phyloP scores from a whole-genome alignment of 1,140 invertebrate species.

The Lordiphosa mommai region DNA sequence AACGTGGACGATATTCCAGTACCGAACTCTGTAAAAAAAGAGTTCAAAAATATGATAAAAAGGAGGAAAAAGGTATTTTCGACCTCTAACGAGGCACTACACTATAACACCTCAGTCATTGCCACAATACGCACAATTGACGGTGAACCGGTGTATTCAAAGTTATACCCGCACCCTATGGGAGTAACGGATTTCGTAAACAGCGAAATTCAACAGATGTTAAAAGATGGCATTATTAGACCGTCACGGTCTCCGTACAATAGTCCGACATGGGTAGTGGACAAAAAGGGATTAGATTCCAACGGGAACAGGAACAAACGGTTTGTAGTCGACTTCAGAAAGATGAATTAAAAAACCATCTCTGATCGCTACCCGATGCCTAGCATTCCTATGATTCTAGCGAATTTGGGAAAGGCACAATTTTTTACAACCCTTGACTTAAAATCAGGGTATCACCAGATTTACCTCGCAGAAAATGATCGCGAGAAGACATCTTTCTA shows the following conservation, averaged over 20 bases:
- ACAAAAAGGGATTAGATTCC: conserved; percentile 32
- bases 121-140: conserved; percentile 24
- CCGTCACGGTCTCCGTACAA: no score
- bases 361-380: conserved; percentile 81
- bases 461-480: conserved; percentile 49
- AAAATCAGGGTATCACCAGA: conserved; percentile 80
- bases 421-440: conserved; percentile 32
- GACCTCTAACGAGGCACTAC: conserved; percentile 16
- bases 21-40: not conserved
- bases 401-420: no score
- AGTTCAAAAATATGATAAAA: conserved; percentile 4
- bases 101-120: conserved; percentile 20
- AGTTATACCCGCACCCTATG: conserved; percentile 32
- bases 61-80: conserved; percentile 15
- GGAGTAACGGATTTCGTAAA: conserved; percentile 32
- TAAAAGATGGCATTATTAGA: conserved; percentile 14
- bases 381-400: conserved; percentile 63
- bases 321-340: conserved; percentile 72
- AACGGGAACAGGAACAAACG: conserved; percentile 48
- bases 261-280: conserved; percentile 42
- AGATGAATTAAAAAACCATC: conserved; percentile 66
- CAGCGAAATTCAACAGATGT: conserved; percentile 28
- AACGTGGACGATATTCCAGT: not conserved
- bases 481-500: conserved; percentile 31
- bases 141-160: conserved; percentile 33